These are phyloP conservation scores for Leucophenga maculata DNA, from an alignment of 2,888 invertebrate species.

Conservation along the genomic window DNA sequence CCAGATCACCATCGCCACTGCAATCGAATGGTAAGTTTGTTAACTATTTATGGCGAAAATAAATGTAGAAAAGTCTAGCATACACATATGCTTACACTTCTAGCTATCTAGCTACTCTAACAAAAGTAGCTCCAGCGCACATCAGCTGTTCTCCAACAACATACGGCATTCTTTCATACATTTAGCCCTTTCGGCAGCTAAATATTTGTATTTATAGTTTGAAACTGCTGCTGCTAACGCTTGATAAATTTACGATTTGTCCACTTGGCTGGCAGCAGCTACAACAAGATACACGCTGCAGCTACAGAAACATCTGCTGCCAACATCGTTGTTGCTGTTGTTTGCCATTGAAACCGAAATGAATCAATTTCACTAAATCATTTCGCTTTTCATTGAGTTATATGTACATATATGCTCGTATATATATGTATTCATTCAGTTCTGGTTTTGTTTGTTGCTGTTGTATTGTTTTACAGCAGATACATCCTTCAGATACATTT, in stretches of 20 bases:
- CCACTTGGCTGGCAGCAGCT: conserved; percentile 46
- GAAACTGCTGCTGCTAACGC: conserved; percentile 9
- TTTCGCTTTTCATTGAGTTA: conserved; percentile 44
- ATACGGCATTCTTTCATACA: neutral
- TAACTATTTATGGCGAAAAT: too few relatives aligned
- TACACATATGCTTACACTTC: conserved; percentile 1
- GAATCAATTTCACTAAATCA: conserved; percentile 65
- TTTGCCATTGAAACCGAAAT: conserved; percentile 41
- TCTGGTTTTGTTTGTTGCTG: neutral
- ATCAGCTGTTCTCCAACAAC: conserved; percentile 59
- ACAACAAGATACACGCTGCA: conserved; percentile 13
- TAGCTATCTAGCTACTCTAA: neutral
- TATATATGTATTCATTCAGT: neutral
- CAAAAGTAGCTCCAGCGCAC: conserved; percentile 16
- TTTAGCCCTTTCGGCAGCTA: conserved; percentile 14
- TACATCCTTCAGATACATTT: neutral
- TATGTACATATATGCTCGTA: neutral
- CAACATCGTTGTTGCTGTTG: conserved; percentile 6
- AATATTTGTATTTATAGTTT: conserved; percentile 4
- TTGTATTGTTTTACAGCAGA: conserved; percentile 12
- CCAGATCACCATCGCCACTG: conserved; percentile 86
- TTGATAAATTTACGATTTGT: conserved; percentile 68
- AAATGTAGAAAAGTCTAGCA: too few relatives aligned
- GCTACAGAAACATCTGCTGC: conserved; percentile 59
- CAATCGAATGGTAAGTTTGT: conserved; percentile 80